phyloP scores from a whole-genome alignment of 1,140 invertebrate species.

The Tetramorium simillimum region DNA sequence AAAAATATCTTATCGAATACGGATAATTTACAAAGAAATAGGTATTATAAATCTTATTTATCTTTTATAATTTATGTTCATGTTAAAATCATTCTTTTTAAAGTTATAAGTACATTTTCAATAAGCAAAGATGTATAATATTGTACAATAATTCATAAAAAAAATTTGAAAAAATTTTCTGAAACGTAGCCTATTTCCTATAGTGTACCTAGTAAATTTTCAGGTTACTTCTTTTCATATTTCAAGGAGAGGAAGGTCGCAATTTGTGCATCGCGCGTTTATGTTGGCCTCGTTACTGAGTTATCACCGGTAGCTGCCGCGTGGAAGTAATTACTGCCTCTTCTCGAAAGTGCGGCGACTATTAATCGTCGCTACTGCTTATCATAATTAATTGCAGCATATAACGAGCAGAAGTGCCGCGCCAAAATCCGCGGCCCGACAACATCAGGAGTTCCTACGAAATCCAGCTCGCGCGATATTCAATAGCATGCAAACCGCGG shows the following conservation, averaged over 20 bases:
- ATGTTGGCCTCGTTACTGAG: constrained; percentile 48
- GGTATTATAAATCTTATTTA: background rate
- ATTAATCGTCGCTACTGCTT: constrained; percentile 67
- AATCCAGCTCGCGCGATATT: constrained; percentile 45
- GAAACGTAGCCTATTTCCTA: background rate
- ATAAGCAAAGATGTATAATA: background rate
- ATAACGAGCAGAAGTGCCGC: constrained; percentile 36
- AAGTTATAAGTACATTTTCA: background rate
- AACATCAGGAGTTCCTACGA: constrained; percentile 20
- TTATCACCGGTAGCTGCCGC: constrained; percentile 50
- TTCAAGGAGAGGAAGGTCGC: constrained; percentile 34
- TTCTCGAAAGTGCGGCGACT: constrained; percentile 30
- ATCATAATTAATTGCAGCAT: constrained; percentile 66
- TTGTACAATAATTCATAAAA: background rate
- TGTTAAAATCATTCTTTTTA: background rate
- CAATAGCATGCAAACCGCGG: constrained; percentile 10
- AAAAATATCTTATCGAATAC: background rate
- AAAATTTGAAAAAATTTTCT: background rate
- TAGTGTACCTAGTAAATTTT: background rate
- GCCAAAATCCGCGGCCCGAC: constrained; percentile 46
- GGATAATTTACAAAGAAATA: background rate
- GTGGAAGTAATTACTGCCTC: constrained; percentile 65
- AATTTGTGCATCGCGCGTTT: constrained; percentile 50
- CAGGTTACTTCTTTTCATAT: constrained; percentile 24
- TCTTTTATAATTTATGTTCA: background rate